Conservation (phyloP, 2,888 invertebrate species). For the Agrenia bidenticulata region DNA sequence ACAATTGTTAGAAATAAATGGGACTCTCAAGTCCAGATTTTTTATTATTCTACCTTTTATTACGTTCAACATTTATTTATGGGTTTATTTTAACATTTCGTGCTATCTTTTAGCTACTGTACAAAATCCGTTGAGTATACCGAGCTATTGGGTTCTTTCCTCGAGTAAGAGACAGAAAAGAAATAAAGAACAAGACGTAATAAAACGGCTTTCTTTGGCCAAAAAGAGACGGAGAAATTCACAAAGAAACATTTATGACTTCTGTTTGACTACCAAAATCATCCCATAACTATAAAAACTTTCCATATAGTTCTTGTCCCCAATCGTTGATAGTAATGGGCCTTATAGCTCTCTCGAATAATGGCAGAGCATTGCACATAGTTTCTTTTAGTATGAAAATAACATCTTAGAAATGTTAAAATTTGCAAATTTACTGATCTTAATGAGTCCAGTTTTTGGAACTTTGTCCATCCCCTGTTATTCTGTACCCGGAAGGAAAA, state of each 20-base stretch:
- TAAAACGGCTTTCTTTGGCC: conserved; percentile 13
- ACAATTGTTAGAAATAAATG: too few relatives aligned
- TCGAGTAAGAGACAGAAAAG: conserved; percentile 7
- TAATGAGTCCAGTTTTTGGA: conserved; percentile 19
- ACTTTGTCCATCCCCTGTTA: conserved; percentile 6
- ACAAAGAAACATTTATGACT: conserved; percentile 27
- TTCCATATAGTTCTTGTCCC: conserved; percentile 1
- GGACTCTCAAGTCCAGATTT: too few relatives aligned
- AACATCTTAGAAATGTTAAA: conserved; percentile 2
- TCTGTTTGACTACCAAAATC: conserved; percentile 21
- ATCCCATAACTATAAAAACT: conserved; percentile 24
- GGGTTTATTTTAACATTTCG: background rate
- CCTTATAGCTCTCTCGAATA: too few relatives aligned
- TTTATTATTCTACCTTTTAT: conserved; percentile 13
- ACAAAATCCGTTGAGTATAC: too few relatives aligned
- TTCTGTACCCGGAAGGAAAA: conserved; percentile 13
- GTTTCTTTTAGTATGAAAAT: conserved; percentile 1
- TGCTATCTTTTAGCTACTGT: background rate
- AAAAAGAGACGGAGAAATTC: conserved; percentile 10
- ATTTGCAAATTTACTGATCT: conserved; percentile 12
- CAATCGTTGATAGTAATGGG: background rate
- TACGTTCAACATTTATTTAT: conserved; percentile 9
- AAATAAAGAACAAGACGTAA: conserved; percentile 20
- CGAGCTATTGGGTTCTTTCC: too few relatives aligned
- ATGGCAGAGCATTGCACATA: background rate